These are phyloP conservation scores for Imbricaverruca yamaguchii DNA, from an alignment of 2,888 invertebrate species.

Conservation along the genomic window DNA sequence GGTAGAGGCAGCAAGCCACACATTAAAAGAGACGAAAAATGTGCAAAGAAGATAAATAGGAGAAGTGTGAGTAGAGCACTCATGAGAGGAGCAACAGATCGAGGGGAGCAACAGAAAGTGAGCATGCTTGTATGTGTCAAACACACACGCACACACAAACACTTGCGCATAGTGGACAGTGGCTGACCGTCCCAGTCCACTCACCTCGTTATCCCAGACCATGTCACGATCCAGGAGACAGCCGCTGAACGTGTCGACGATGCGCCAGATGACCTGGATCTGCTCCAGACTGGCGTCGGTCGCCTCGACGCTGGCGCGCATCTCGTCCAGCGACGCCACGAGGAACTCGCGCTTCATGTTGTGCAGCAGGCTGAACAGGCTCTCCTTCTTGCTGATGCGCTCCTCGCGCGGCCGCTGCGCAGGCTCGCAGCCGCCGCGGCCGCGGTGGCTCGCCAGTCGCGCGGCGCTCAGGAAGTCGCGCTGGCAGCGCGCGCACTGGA, in stretches of 20 bases:
- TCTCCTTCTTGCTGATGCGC: constrained; percentile 21
- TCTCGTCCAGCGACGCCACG: not conserved
- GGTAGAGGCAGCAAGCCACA: too few species aligned
- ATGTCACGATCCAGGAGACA: not conserved
- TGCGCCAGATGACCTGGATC: constrained; percentile 13
- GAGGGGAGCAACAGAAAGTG: too few species aligned
- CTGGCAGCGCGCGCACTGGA: constrained; percentile 19
- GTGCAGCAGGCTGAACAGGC: constrained; percentile 20
- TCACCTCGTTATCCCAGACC: constrained; percentile 12
- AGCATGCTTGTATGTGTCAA: too few species aligned
- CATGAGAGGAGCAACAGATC: too few species aligned
- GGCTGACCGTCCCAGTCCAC: too few species aligned
- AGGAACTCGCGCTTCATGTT: constrained; percentile 21
- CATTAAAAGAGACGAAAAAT: too few species aligned
- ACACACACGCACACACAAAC: too few species aligned
- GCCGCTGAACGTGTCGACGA: constrained; percentile 12
- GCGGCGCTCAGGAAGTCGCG: not conserved
- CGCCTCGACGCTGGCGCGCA: not conserved
- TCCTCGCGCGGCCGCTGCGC: constrained; percentile 12
- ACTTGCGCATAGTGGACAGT: too few species aligned
- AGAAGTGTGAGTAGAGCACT: too few species aligned
- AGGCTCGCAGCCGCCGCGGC: constrained; percentile 12
- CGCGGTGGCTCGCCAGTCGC: not conserved
- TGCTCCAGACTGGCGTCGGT: constrained; percentile 15
- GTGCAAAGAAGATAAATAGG: too few species aligned